These are phyloP conservation scores for Campoplex capitator DNA, from an alignment of 2,888 invertebrate species.

Conservation along the genomic window DNA sequence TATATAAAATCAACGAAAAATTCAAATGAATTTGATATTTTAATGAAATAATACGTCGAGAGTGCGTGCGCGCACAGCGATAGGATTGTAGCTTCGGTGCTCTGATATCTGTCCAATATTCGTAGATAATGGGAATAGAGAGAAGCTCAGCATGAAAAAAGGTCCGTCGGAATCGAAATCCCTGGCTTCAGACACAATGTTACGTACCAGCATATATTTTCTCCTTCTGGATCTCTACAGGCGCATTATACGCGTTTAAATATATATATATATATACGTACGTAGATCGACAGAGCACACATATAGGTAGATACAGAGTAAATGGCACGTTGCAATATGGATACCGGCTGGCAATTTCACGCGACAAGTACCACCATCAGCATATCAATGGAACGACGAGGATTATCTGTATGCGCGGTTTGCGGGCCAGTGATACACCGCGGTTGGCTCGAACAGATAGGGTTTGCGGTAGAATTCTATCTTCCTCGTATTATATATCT, in stretches of 20 bases:
- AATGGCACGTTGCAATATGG: constrained; percentile 75
- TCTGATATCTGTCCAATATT: constrained; percentile 38
- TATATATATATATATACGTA: background rate
- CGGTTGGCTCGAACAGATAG: constrained; percentile 84
- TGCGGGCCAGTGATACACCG: constrained; percentile 80
- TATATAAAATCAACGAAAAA: background rate
- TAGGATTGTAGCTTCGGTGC: constrained; percentile 75
- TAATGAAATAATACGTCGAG: background rate
- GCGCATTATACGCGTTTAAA: background rate
- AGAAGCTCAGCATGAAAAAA: constrained; percentile 68
- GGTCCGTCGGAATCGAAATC: constrained; percentile 65
- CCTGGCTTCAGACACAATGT: constrained; percentile 48
- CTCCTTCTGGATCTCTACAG: constrained; percentile 17
- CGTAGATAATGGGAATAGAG: constrained; percentile 26
- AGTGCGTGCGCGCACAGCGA: constrained; percentile 74
- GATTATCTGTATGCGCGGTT: constrained; percentile 82
- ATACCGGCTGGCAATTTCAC: constrained; percentile 84
- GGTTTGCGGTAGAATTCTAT: constrained; percentile 73
- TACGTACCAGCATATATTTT: constrained; percentile 31
- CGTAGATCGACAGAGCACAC: background rate
- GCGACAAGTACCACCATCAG: constrained; percentile 84
- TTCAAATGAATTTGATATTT: background rate
- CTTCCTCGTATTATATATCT: background rate
- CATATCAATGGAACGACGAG: constrained; percentile 83
- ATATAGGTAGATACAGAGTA: background rate